Conservation (phyloP, 2,797 vertebrate genomes). For the Acestrorhynchus altus region DNA sequence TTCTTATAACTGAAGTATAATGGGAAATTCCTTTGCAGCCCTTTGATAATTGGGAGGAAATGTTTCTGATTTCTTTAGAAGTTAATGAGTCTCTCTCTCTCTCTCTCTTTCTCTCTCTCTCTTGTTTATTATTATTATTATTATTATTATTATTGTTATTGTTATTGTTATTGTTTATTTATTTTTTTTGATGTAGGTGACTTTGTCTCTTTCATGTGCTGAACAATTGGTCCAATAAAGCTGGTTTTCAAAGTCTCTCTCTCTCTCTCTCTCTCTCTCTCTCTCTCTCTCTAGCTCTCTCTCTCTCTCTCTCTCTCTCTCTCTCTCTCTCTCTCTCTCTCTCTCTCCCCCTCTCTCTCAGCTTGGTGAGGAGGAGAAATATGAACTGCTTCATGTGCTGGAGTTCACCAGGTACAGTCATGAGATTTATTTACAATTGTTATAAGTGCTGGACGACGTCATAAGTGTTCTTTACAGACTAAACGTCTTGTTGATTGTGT, state of each 20-base stretch:
- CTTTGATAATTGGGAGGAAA: neutral
- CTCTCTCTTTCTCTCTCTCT: constrained; percentile 50
- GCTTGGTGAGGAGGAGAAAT: constrained; percentile 90
- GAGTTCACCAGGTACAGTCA: constrained; percentile 89
- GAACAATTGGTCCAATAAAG: too few species aligned
- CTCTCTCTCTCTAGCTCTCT: constrained; percentile 38
- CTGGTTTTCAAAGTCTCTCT: too few species aligned
- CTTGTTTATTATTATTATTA: too few species aligned
- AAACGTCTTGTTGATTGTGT: neutral
- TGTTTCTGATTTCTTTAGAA: too few species aligned
- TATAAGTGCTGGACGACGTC: too few species aligned
- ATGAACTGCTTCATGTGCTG: constrained; percentile 93
- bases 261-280: constrained; percentile 42
- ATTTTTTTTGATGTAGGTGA: too few species aligned
- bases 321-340: neutral
- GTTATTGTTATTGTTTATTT: too few species aligned
- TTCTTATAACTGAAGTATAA: too few species aligned
- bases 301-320: constrained; percentile 48
- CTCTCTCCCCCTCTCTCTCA: constrained; percentile 64
- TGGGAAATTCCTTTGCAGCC: neutral
- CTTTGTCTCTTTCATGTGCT: too few species aligned
- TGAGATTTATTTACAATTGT: neutral
- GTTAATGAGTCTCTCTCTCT: neutral
- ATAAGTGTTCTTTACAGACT: too few species aligned
- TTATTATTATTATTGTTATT: too few species aligned